phyloP scores from a whole-genome alignment of 2,113 vertebrate species.

The Halcyon malimbica region DNA sequence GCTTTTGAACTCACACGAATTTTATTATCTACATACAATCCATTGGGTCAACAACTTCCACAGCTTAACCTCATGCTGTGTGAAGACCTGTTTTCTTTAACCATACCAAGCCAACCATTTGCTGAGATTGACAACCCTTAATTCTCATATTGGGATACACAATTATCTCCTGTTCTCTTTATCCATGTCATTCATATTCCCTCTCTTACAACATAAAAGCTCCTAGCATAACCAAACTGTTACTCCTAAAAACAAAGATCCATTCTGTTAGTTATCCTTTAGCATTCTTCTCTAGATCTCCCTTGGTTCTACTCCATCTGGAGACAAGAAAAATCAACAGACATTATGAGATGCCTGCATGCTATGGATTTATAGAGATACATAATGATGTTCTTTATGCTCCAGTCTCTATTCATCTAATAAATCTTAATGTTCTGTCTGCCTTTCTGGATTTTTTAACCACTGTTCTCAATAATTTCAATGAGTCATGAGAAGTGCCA shows the following conservation, averaged over 20 bases:
- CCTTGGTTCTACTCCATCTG: rapidly evolving
- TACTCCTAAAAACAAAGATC: neutral
- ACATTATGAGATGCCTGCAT: rapidly evolving
- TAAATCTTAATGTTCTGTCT: neutral
- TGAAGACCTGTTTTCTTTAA: neutral
- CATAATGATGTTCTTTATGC: neutral
- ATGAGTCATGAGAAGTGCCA: neutral
- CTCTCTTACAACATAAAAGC: neutral
- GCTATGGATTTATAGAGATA: neutral
- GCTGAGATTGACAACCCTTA: neutral
- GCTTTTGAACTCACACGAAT: neutral
- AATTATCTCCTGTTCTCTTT: neutral
- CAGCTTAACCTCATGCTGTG: neutral
- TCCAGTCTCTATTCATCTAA: neutral
- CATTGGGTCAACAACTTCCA: neutral
- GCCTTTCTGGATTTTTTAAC: neutral
- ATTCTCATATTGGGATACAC: neutral
- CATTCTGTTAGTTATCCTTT: neutral
- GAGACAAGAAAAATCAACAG: neutral
- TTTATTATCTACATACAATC: neutral
- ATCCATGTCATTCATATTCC: neutral
- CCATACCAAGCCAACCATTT: neutral
- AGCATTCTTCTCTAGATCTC: neutral
- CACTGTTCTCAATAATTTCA: neutral
- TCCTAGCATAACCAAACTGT: neutral